Percentiles rank a stretch among this genome's conserved stretches.
These are phyloP conservation scores for Nasonovia ribisnigri DNA, from an alignment of 2,888 invertebrate species.

Conservation along the genomic window DNA sequence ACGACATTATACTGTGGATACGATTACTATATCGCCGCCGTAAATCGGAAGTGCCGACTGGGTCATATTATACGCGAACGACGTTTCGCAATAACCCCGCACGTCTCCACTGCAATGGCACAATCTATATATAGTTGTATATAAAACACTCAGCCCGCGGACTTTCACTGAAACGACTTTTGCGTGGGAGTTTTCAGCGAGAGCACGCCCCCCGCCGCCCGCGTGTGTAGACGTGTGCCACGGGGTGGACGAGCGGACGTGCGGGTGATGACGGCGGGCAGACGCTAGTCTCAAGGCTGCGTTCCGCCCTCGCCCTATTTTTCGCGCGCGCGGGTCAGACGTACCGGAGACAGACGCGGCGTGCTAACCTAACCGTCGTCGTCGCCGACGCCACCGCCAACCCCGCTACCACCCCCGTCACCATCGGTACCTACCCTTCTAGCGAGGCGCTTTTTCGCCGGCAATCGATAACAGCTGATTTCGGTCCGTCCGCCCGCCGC, in stretches of 20 bases:
- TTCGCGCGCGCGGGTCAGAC: constrained; percentile 54
- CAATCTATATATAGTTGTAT: background rate
- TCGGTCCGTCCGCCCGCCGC: background rate
- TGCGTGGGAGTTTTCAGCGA: constrained; percentile 21
- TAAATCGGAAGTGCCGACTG: constrained; percentile 6
- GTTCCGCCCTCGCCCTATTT: constrained; percentile 62
- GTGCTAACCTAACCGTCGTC: background rate
- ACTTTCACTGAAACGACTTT: constrained; percentile 55
- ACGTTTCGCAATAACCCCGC: constrained; percentile 32
- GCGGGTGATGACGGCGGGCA: constrained; percentile 64
- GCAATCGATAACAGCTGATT: constrained; percentile 63
- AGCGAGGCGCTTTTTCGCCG: constrained; percentile 25
- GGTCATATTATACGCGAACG: background rate
- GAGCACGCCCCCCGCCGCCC: background rate
- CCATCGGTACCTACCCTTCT: background rate
- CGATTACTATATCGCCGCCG: background rate
- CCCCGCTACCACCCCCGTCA: background rate
- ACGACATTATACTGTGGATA: background rate
- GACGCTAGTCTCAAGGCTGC: constrained; percentile 64
- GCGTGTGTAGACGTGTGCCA: background rate
- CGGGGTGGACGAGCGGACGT: background rate
- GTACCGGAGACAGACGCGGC: constrained; percentile 45
- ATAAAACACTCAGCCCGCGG: background rate
- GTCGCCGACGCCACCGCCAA: background rate
- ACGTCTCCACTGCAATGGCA: background rate